These are phyloP conservation scores for Orientallactaga bullata DNA, from an alignment of 2,113 vertebrate species.

Conservation along the genomic window DNA sequence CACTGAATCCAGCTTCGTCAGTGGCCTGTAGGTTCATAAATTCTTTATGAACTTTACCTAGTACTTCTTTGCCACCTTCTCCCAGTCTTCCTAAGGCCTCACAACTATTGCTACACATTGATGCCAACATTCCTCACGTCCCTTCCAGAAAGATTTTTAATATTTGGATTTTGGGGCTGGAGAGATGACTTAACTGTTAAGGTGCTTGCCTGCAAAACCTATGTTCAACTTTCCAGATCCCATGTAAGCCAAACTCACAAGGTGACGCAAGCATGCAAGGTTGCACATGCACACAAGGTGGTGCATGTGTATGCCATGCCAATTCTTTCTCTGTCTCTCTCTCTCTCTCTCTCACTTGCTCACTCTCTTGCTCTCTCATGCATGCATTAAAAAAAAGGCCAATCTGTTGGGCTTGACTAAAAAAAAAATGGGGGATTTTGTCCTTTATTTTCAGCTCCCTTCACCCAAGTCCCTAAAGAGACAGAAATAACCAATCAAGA, in stretches of 20 bases:
- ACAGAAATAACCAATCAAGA: constrained; percentile 60
- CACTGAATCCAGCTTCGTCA: constrained; percentile 40
- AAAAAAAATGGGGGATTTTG: background rate
- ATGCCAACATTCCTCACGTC: constrained; percentile 4
- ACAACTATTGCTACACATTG: background rate
- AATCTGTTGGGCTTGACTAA: too few species aligned
- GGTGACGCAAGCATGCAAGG: too few species aligned
- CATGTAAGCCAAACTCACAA: too few species aligned
- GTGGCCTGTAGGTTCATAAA: constrained; percentile 31
- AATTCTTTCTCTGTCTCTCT: too few species aligned
- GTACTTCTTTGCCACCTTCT: background rate
- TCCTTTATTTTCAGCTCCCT: constrained; percentile 47
- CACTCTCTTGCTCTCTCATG: too few species aligned
- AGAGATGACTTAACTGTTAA: too few species aligned
- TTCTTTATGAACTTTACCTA: constrained; percentile 57
- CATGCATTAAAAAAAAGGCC: too few species aligned
- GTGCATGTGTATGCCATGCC: too few species aligned
- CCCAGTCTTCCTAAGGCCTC: background rate
- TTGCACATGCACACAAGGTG: too few species aligned
- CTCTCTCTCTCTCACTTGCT: too few species aligned
- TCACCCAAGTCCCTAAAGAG: background rate
- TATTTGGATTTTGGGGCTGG: constrained; percentile 19
- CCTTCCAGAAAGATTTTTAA: background rate
- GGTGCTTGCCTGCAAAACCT: too few species aligned
- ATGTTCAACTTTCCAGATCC: too few species aligned